Conservation (phyloP, 2,888 invertebrate genomes). For the Ectemnius lituratus region DNA sequence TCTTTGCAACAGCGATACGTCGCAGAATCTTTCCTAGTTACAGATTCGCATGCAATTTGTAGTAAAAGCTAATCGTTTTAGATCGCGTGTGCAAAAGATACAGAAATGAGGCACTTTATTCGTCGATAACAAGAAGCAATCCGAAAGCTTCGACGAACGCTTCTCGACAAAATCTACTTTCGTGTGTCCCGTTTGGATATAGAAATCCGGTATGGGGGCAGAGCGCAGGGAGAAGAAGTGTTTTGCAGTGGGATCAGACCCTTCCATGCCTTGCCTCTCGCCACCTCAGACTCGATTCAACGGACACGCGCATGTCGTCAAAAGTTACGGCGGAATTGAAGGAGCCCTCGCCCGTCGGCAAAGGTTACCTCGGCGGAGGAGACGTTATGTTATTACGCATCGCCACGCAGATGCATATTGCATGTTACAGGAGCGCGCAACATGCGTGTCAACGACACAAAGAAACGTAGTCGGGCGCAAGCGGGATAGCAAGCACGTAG, state of each 20-base stretch:
- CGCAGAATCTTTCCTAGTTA: too few relatives aligned
- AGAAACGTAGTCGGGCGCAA: conserved; percentile 31
- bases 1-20: too few relatives aligned
- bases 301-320: conserved; percentile 21
- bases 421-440: conserved; percentile 37
- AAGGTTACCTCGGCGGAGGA: conserved; percentile 41
- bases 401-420: conserved; percentile 42
- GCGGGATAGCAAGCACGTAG: not conserved
- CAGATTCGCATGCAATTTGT: too few relatives aligned
- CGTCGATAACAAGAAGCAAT: too few relatives aligned
- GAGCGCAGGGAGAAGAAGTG: conserved; percentile 18
- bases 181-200: conserved; percentile 4
- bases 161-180: conserved; percentile 20
- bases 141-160: too few relatives aligned
- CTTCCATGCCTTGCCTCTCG: too few relatives aligned
- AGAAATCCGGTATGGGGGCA: conserved; percentile 15
- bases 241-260: conserved; percentile 11
- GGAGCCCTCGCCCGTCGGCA: conserved; percentile 23
- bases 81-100: too few relatives aligned
- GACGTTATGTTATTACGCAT: conserved; percentile 42
- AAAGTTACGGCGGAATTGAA: conserved; percentile 49
- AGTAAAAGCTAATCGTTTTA: too few relatives aligned
- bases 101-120: too few relatives aligned
- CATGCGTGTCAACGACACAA: conserved; percentile 56
- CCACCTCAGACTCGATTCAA: not conserved